Conservation (phyloP, 1,140 invertebrate genomes). For the Maniola jurtina region DNA sequence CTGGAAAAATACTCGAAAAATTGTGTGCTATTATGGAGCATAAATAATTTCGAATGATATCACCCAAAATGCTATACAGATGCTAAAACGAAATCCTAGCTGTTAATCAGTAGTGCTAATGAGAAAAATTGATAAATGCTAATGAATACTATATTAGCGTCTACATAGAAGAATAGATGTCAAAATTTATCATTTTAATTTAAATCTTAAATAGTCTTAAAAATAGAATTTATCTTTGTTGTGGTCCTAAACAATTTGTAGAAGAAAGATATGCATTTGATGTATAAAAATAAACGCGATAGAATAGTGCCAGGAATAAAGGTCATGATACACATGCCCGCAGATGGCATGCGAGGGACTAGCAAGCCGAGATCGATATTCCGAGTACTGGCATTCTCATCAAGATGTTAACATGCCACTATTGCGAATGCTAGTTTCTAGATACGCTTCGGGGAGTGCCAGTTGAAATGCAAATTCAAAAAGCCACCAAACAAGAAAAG, state of each 20-base stretch:
- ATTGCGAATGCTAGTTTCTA: too few species aligned
- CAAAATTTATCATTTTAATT: constrained; percentile 13
- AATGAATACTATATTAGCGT: constrained; percentile 16
- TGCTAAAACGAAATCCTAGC: background rate
- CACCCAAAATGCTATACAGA: constrained; percentile 3
- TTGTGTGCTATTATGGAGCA: background rate
- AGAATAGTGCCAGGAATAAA: constrained; percentile 16
- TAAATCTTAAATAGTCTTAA: constrained; percentile 31
- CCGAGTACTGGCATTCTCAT: too few species aligned
- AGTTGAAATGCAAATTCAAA: too few species aligned
- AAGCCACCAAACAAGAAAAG: too few species aligned
- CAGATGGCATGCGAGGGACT: background rate
- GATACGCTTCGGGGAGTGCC: too few species aligned
- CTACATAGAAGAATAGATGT: constrained; percentile 31
- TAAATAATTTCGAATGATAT: background rate
- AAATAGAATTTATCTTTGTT: constrained; percentile 29
- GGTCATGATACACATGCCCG: background rate
- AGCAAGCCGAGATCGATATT: background rate
- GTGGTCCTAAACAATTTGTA: constrained; percentile 34
- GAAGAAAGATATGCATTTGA: constrained; percentile 37
- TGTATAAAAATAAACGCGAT: constrained; percentile 35
- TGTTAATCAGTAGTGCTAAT: background rate
- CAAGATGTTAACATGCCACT: too few species aligned
- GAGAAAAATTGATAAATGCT: constrained; percentile 4
- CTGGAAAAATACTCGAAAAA: constrained; percentile 1